Evolutionary conservation across 2,888 invertebrate species (phyloP).

Genomic region (Epistrophe eligans): DNA sequence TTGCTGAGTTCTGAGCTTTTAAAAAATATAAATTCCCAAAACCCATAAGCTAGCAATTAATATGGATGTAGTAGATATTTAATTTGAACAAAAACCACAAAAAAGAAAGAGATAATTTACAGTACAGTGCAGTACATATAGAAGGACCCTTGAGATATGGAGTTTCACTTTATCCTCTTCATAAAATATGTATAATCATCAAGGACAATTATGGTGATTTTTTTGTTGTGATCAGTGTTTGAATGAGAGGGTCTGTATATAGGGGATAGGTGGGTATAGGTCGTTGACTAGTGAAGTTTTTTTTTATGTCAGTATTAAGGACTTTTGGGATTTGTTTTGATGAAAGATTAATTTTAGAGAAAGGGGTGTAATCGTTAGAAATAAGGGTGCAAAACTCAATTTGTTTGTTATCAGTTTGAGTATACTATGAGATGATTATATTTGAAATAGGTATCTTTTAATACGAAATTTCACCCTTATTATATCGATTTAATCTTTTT

Average conservation of each 20-base stretch:
- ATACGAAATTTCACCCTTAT: too few species aligned
- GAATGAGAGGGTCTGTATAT: not conserved
- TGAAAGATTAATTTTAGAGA: not conserved
- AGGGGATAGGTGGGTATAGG: not conserved
- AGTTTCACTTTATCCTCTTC: not conserved
- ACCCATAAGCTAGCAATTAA: not conserved
- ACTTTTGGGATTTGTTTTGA: slow-evolving; percentile 18
- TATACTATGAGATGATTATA: too few species aligned
- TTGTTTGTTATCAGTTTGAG: not conserved
- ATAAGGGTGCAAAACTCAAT: not conserved
- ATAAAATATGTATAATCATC: not conserved
- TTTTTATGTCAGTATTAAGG: slow-evolving; percentile 16
- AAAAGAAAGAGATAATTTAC: too few species aligned
- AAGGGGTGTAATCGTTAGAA: not conserved
- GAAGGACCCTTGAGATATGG: slow-evolving; percentile 20
- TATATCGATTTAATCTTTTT: too few species aligned
- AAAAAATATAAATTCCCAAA: not conserved
- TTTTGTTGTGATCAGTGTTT: not conserved
- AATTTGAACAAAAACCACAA: slow-evolving; percentile 16
- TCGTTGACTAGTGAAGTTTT: slow-evolving; percentile 27
- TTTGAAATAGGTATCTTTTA: too few species aligned
- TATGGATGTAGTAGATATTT: slow-evolving; percentile 10
- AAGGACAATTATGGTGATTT: slow-evolving; percentile 38
- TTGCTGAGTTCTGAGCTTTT: not conserved
- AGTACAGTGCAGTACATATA: not conserved